Evolutionary conservation across 2,797 vertebrate genomes (phyloP), one percentile per base, ranked within the genome.

Genomic region (Neomorphus geoffroyi): DNA sequence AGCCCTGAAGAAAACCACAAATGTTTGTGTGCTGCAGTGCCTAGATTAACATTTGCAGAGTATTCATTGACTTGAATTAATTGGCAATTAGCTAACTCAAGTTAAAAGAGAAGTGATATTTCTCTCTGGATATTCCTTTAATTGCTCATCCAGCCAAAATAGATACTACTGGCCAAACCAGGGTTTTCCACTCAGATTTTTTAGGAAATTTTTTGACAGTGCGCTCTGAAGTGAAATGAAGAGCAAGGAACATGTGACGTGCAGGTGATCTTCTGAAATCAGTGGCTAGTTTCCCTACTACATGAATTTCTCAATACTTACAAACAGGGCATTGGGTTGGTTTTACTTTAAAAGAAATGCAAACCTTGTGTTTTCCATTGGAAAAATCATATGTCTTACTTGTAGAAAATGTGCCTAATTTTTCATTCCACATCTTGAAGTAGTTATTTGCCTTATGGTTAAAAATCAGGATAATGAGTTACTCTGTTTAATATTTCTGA

Each of bases 21-120:
- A 90, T 30, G n/a, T 89, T 82, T 80, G 50, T 92, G 61, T 93
- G 84, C 57, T 94, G 57, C 33, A 72, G 61, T 91, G 92, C 65
- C 88, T 88, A 65, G 71, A 89, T 95, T 88, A 96, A 90, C 74
- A 85, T 94, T 96, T 92, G 61, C 21, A 14, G 86, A 91, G 61
- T 74, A 80, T 89, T 96, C 93, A 90, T 74, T 92, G 95, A 94
- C 86, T 94, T 92, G 93, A 95, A 95, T 89, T 94, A 97, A 96
- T 96, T 93, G 94, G 78, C 94, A 92, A 91, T 95, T 97, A 97
- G 88, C 78, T 94, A 92, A 72, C 92, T 95, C 61, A 56, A 80
- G 80, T 94, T 96, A 92, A 88, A 90, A 92, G 69, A 92, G 74
- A 67, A 92, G 74, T 80, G 73, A 69, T 96, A 82, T 89, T 95